Conservation (phyloP, 2,113 vertebrate species). For the Tupaia tana region DNA sequence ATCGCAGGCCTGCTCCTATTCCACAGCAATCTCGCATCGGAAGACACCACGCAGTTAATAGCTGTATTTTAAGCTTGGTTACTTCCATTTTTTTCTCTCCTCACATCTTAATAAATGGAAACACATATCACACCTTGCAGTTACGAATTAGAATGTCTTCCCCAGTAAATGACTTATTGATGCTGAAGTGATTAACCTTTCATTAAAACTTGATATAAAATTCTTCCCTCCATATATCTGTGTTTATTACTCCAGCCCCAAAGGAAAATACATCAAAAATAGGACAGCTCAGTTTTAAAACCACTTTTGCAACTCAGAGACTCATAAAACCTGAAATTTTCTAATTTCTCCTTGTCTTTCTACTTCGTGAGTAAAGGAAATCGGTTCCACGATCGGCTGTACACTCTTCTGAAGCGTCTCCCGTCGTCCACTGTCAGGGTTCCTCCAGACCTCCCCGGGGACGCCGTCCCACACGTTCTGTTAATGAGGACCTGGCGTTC, state of each 20-base stretch:
- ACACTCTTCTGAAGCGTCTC: not conserved
- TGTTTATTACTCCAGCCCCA: slow-evolving; percentile 62
- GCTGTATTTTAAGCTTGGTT: slow-evolving; percentile 52
- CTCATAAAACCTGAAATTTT: slow-evolving; percentile 55
- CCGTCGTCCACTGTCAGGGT: not conserved
- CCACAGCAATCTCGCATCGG: slow-evolving; percentile 52
- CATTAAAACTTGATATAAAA: slow-evolving; percentile 78
- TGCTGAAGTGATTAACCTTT: slow-evolving; percentile 78
- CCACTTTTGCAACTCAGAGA: slow-evolving; percentile 28
- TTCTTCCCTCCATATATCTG: slow-evolving; percentile 61
- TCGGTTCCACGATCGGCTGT: not conserved
- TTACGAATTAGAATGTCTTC: slow-evolving; percentile 62
- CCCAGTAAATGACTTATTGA: slow-evolving; percentile 65
- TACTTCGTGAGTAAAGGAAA: not conserved
- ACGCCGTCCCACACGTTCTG: not conserved
- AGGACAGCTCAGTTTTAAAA: slow-evolving; percentile 23
- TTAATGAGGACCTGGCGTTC: too few species aligned
- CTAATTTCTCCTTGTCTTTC: not conserved
- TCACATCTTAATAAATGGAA: slow-evolving; percentile 64
- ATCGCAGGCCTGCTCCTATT: slow-evolving; percentile 32
- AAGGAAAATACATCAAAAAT: slow-evolving; percentile 65
- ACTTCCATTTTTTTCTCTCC: slow-evolving; percentile 50
- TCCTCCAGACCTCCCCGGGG: not conserved
- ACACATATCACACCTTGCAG: slow-evolving; percentile 56
- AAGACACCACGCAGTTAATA: slow-evolving; percentile 39